These are phyloP conservation scores for Macaria notata DNA, from an alignment of 2,888 invertebrate species.

Conservation along the genomic window DNA sequence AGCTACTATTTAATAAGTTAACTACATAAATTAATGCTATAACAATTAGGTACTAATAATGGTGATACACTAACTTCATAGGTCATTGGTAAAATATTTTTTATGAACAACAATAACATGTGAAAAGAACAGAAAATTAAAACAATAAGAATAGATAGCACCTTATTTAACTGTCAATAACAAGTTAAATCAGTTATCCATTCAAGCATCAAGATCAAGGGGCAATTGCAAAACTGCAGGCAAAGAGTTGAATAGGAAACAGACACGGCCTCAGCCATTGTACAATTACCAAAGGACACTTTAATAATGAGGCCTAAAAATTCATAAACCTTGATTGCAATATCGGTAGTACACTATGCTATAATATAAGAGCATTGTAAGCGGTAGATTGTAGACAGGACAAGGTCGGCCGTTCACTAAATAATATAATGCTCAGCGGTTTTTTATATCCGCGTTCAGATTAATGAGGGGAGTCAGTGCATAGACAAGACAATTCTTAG, in stretches of 20 bases:
- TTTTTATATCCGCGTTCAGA: constrained; percentile 56
- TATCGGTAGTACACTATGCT: constrained; percentile 19
- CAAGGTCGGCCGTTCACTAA: constrained; percentile 67
- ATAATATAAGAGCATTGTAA: constrained; percentile 30
- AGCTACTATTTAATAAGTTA: too few species aligned
- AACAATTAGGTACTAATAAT: too few species aligned
- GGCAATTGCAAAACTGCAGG: constrained; percentile 18
- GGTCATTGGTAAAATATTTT: too few species aligned
- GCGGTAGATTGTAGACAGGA: constrained; percentile 41
- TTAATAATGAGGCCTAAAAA: constrained; percentile 26
- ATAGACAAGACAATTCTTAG: constrained; percentile 11
- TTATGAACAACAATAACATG: too few species aligned
- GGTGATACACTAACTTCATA: too few species aligned
- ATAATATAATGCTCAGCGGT: constrained; percentile 38
- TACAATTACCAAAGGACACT: constrained; percentile 20
- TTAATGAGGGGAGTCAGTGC: constrained; percentile 22
- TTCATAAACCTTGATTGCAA: constrained; percentile 30
- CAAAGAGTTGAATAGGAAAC: constrained; percentile 22
- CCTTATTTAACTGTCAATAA: too few species aligned
- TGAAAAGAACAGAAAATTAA: too few species aligned
- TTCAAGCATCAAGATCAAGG: constrained; percentile 5
- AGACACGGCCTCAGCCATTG: constrained; percentile 23
- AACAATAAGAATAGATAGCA: too few species aligned
- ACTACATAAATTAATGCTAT: too few species aligned
- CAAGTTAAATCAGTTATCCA: not conserved